A percentile compares a stretch with the other conserved stretches of the same genome.
Evolutionary conservation across 2,113 vertebrate species (phyloP).

Genomic region (Macquaria australasica): DNA sequence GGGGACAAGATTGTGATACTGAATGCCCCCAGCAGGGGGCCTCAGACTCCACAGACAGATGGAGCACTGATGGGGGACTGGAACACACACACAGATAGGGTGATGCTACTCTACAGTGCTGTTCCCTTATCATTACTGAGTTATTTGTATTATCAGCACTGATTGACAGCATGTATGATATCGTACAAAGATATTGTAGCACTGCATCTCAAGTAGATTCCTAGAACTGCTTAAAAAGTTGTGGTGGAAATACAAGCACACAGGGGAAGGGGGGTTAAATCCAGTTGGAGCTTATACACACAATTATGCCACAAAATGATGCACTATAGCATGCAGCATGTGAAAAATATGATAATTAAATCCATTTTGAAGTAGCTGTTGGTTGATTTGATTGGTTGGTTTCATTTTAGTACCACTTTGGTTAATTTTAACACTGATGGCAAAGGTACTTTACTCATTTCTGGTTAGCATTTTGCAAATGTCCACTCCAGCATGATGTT

Average conservation of each 20-base stretch:
- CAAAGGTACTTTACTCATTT: neutral
- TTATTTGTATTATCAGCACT: neutral
- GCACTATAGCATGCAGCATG: neutral
- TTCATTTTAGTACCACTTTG: neutral
- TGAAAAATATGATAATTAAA: neutral
- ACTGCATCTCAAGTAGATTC: neutral
- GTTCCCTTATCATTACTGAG: neutral
- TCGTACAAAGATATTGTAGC: neutral
- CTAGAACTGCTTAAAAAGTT: neutral
- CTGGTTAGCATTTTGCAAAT: neutral
- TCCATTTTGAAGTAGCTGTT: neutral
- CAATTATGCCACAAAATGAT: neutral
- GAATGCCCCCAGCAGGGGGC: conserved; percentile 60
- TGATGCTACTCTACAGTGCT: neutral
- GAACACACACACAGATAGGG: neutral
- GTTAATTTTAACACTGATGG: neutral
- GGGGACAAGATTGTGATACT: conserved; percentile 3
- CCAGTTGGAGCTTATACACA: neutral
- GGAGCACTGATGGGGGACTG: neutral
- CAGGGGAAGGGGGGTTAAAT: neutral
- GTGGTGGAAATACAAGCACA: neutral
- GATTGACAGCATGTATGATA: conserved; percentile 10
- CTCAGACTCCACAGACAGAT: conserved; percentile 50
- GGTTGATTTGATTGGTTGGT: neutral
- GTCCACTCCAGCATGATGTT: neutral